Conservation (phyloP, 2,113 vertebrate genomes). For the Empidonax alnorum region DNA sequence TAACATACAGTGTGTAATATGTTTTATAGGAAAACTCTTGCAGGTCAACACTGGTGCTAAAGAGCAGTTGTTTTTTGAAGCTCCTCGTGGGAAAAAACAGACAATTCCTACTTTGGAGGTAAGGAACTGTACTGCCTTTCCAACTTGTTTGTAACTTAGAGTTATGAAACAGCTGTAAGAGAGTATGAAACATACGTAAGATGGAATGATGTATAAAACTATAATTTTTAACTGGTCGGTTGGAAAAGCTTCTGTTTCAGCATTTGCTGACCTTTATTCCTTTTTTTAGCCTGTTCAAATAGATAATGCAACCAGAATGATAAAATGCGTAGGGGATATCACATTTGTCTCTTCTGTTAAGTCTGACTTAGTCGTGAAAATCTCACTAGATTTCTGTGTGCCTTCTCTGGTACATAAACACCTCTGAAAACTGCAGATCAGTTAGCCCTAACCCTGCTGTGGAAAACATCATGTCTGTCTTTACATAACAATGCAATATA, state of each 20-base stretch:
- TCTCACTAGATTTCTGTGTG: background rate
- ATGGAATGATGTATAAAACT: background rate
- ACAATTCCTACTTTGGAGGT: slow-evolving; percentile 90
- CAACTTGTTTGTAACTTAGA: background rate
- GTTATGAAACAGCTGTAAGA: background rate
- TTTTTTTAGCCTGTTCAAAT: background rate
- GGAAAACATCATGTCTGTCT: background rate
- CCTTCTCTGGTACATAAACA: background rate
- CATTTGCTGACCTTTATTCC: background rate
- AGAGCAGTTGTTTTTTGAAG: slow-evolving; percentile 97
- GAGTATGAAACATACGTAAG: background rate
- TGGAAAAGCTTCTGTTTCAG: background rate
- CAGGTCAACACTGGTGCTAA: slow-evolving; percentile 97
- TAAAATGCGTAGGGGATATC: background rate
- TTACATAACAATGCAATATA: background rate
- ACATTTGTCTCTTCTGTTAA: background rate
- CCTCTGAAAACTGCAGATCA: background rate
- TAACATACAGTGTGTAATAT: background rate
- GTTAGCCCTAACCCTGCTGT: background rate
- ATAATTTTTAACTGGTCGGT: background rate
- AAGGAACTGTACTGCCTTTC: slow-evolving; percentile 9
- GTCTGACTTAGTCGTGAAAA: background rate
- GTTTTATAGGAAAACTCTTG: slow-evolving; percentile 90
- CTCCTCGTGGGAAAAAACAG: slow-evolving; percentile 94
- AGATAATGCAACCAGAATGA: background rate